phyloP scores from a whole-genome alignment of 2,797 vertebrate genomes.

The Peromyscus aztecus region DNA sequence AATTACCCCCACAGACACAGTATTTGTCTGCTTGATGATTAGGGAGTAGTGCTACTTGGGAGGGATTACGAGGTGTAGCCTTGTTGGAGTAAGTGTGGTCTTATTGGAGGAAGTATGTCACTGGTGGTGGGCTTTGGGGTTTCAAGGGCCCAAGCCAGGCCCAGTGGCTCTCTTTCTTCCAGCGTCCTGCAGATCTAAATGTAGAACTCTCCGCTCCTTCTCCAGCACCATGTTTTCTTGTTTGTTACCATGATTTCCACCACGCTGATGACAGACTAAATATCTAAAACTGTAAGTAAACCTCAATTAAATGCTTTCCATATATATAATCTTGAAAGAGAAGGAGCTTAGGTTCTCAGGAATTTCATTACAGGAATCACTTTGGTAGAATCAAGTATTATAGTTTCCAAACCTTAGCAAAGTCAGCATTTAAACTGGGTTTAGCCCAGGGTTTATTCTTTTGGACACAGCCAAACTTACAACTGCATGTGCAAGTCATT shows the following conservation, averaged over 20 bases:
- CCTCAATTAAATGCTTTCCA: neutral
- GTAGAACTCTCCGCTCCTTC: neutral
- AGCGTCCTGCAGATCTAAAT: neutral
- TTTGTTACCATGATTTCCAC: neutral
- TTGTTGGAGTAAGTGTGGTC: neutral
- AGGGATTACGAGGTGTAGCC: neutral
- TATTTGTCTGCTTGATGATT: neutral
- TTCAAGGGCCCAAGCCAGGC: neutral
- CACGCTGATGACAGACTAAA: neutral
- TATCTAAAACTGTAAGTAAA: neutral
- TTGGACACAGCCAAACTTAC: neutral
- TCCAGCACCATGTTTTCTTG: neutral
- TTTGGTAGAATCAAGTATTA: neutral
- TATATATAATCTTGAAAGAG: neutral
- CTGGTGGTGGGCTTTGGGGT: neutral
- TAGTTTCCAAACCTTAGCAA: neutral
- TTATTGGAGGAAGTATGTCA: neutral
- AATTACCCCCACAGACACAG: rapidly evolving
- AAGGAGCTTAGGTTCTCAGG: neutral
- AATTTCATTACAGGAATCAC: neutral
- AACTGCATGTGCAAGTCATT: neutral
- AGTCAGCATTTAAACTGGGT: neutral
- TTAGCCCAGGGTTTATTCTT: neutral
- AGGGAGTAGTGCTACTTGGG: neutral
- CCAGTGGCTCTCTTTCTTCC: neutral